phyloP scores from a whole-genome alignment of 2,797 vertebrate genomes.

The Otolemur crassicaudatus region DNA sequence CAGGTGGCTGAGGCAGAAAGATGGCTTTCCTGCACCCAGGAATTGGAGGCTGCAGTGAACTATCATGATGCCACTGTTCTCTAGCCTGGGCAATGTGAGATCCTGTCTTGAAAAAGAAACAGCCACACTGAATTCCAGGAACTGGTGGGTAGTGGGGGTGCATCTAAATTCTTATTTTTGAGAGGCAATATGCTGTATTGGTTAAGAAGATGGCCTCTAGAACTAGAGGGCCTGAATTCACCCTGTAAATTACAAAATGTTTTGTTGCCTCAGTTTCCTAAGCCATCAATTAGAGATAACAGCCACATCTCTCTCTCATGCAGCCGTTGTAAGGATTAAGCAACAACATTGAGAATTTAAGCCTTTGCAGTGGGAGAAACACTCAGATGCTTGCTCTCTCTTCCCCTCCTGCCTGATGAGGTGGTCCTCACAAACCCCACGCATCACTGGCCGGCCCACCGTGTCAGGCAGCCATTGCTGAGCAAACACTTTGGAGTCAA shows the following conservation, averaged over 20 bases:
- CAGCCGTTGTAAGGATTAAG: background rate
- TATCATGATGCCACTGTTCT: background rate
- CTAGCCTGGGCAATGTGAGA: background rate
- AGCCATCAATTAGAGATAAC: background rate
- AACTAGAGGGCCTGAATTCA: background rate
- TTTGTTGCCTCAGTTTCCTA: constrained; percentile 3
- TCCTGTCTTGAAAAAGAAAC: background rate
- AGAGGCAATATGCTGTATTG: background rate
- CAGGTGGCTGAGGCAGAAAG: background rate
- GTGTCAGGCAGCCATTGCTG: constrained; percentile 60
- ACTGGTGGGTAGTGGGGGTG: background rate
- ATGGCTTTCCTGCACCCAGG: background rate
- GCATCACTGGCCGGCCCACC: constrained; percentile 55
- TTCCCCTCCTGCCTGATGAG: background rate
- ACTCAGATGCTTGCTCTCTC: background rate
- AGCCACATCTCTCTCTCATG: background rate
- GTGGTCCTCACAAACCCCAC: constrained; percentile 56
- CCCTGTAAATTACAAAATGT: background rate
- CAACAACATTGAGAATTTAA: background rate
- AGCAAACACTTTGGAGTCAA: constrained; percentile 78
- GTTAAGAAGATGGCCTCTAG: background rate
- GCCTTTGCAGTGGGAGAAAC: background rate
- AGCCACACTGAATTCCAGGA: background rate
- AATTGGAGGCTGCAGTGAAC: background rate
- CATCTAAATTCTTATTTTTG: background rate